Conservation (phyloP, 1,140 invertebrate genomes). For the Chironomus tepperi region DNA sequence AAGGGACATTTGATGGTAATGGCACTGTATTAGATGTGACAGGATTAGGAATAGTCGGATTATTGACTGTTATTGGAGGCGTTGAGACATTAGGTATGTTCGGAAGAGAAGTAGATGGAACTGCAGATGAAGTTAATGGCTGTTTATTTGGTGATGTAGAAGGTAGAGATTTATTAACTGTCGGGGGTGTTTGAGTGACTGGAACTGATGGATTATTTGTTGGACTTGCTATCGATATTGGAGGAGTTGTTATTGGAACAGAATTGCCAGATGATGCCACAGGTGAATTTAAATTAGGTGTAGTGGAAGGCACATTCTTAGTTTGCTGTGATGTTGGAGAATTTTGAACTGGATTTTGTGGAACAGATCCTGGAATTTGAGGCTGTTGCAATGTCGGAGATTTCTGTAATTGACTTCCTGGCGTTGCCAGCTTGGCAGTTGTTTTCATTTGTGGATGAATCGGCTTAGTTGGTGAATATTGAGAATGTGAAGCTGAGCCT, state of each 20-base stretch:
- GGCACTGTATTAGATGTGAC: too few relatives aligned
- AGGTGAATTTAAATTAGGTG: not conserved
- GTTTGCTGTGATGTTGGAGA: not conserved
- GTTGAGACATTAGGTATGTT: too few relatives aligned
- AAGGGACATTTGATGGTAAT: not conserved
- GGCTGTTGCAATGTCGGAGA: not conserved
- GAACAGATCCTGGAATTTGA: not conserved
- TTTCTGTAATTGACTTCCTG: not conserved
- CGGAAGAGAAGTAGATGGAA: too few relatives aligned
- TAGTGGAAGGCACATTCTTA: not conserved
- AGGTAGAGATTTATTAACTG: not conserved
- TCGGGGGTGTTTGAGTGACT: too few relatives aligned
- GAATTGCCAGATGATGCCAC: not conserved
- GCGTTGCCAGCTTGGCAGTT: conserved; percentile 10
- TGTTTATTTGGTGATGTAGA: not conserved
- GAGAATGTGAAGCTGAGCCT: not conserved
- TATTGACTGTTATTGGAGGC: too few relatives aligned
- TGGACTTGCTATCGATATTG: not conserved
- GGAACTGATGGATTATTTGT: not conserved
- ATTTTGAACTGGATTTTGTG: not conserved
- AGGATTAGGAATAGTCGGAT: too few relatives aligned
- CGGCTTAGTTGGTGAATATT: not conserved
- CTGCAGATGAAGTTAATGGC: too few relatives aligned
- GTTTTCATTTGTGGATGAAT: conserved; percentile 2
- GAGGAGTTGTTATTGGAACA: not conserved